phyloP scores from a whole-genome alignment of 2,888 invertebrate species.

The Pantelozetes paolii region DNA sequence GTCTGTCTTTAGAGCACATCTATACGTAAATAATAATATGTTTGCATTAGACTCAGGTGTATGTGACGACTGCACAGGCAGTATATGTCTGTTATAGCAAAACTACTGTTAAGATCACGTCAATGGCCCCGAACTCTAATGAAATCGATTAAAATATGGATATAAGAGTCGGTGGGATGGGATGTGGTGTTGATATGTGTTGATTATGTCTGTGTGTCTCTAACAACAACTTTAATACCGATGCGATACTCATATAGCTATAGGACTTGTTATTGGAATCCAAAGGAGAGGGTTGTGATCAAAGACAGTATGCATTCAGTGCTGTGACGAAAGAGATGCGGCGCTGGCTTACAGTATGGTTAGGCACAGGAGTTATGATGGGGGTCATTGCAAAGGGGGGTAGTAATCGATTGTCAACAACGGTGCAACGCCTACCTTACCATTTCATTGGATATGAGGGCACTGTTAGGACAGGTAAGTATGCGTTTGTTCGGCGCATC shows the following conservation, averaged over 20 bases:
- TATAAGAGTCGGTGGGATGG: neutral
- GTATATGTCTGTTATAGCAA: neutral
- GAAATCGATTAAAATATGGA: neutral
- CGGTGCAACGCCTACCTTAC: constrained; percentile 34
- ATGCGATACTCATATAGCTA: constrained; percentile 1
- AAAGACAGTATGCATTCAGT: neutral
- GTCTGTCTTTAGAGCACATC: neutral
- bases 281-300: constrained; percentile 28
- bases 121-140: constrained; percentile 17
- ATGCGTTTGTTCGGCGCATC: constrained; percentile 35
- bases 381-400: neutral
- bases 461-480: constrained; percentile 34
- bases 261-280: constrained; percentile 22
- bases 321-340: constrained; percentile 30
- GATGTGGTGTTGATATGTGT: constrained; percentile 5
- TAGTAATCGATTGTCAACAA: constrained; percentile 25
- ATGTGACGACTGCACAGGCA: neutral
- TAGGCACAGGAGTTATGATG: neutral
- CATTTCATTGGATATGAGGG: constrained; percentile 26
- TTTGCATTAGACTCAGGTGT: neutral
- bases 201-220: constrained; percentile 18
- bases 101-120: constrained; percentile 26
- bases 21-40: neutral
- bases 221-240: neutral
- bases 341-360: constrained; percentile 3